Evolutionary conservation across 2,888 invertebrate species (phyloP), one percentile per base, ranked within the genome.

Genomic region (Tiliacea aurago): DNA sequence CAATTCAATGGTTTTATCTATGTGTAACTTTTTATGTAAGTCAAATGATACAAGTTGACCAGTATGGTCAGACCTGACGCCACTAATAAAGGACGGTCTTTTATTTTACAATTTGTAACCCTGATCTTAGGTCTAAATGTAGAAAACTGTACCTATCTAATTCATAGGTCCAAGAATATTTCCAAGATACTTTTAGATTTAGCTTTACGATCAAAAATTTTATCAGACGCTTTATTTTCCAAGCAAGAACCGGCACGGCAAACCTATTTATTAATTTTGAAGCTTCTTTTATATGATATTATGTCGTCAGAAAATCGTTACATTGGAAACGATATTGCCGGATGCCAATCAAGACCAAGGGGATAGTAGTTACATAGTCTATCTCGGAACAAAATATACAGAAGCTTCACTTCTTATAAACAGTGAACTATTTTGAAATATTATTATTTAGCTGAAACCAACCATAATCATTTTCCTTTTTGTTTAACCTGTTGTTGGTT

Each of bases 291-390:
- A n/a, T 6, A 1, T 58, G 15, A 4, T 49, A 20, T 18, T 23
- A 13, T 9, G 11, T 66, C 3, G 13, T 11, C n/a, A n/a, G 9
- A 43, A 28, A 43, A 65, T 66, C 9, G 6, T 23, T 47, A 28
- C 3, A 59, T 53, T 41, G 2, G 13, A 23, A 33, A 45, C 11
- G n/a, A 64, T 45, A 56, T 37, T 70, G 63, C 67, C 49, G 45
- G 51, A 45, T 43, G 9, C 15, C 59, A 76, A 64, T 64, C 47
- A 56, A 56, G 58, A 70, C 20, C 18, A 64, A 33, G n/a, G 13
- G 55, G 4, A 47, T 41, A 41, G 6, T 28, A 49, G 15, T 28
- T 37, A n/a, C 18, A 37, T 58, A 28, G 6, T 41, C 7, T 23
- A 18, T 13, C 33, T 56, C n/a, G 23, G 3, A 41, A 59, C 41